Evolutionary conservation across 2,113 vertebrate genomes (phyloP).

Genomic region (Chaetodon trifascialis): DNA sequence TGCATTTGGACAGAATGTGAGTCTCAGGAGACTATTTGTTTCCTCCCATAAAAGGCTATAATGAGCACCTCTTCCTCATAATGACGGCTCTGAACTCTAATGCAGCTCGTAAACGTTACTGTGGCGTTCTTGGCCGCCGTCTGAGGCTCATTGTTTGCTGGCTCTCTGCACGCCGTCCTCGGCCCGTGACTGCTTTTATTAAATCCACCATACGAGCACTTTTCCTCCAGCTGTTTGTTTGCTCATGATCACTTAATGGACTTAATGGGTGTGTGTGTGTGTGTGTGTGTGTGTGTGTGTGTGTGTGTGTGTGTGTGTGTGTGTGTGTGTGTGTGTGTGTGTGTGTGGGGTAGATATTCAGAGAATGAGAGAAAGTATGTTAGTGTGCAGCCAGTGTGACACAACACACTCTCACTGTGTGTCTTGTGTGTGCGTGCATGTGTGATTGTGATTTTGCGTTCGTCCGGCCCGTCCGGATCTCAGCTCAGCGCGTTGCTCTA

Average conservation of each 20-base stretch:
- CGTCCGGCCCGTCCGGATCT: constrained; percentile 82
- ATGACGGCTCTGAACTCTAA: constrained; percentile 62
- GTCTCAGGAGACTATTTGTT: constrained; percentile 70
- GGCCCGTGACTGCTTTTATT: constrained; percentile 60
- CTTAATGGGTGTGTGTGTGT: constrained; percentile 51
- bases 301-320: constrained; percentile 16
- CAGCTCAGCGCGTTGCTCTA: constrained; percentile 78
- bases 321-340: constrained; percentile 1
- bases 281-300: constrained; percentile 1
- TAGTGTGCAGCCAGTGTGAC: not conserved
- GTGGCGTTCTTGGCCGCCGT: constrained; percentile 63
- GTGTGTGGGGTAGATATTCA: not conserved
- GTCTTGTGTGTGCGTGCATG: not conserved
- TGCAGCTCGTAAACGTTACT: constrained; percentile 67
- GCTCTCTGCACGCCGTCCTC: constrained; percentile 55
- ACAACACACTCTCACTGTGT: not conserved
- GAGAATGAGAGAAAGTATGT: not conserved
- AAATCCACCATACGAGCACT: constrained; percentile 39
- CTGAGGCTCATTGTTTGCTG: constrained; percentile 71
- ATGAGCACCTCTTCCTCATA: constrained; percentile 70
- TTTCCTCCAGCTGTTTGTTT: constrained; percentile 72
- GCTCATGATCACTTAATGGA: constrained; percentile 69
- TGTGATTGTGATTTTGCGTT: constrained; percentile 39
- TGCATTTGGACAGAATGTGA: constrained; percentile 60
- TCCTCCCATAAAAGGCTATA: constrained; percentile 67